A percentile compares a stretch with the other conserved stretches of the same genome.
Evolutionary conservation across 1,140 invertebrate species (phyloP).

Genomic region (Phortica variegata): DNA sequence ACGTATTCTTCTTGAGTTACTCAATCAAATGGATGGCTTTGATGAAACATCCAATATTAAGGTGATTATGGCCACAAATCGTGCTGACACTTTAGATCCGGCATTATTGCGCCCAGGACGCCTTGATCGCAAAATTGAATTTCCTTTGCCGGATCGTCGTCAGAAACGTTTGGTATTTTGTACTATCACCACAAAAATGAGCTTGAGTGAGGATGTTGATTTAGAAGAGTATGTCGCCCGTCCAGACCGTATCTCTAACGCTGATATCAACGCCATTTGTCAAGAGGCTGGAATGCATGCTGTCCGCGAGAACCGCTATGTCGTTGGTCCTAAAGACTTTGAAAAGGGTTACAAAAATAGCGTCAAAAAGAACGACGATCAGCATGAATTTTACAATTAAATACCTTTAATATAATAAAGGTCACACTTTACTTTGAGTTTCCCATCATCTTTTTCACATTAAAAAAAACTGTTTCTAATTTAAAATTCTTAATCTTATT

Average conservation of each 20-base stretch:
- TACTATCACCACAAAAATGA: slow-evolving; percentile 98
- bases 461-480: too few relatives aligned
- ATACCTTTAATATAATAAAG: too few relatives aligned
- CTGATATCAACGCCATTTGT: slow-evolving; percentile 99
- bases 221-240: slow-evolving; percentile 97
- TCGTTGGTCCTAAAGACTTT: slow-evolving; percentile 97
- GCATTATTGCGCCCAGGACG: slow-evolving; percentile 94
- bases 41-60: slow-evolving; percentile 99
- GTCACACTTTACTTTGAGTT: too few relatives aligned
- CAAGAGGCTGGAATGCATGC: slow-evolving; percentile 97
- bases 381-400: slow-evolving; percentile 99
- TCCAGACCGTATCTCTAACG: slow-evolving; percentile 97
- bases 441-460: too few relatives aligned
- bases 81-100: slow-evolving; percentile 95
- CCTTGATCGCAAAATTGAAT: slow-evolving; percentile 98
- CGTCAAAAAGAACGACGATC: slow-evolving; percentile 98
- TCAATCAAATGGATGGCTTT: slow-evolving; percentile 99
- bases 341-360: slow-evolving; percentile 99
- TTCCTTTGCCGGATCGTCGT: slow-evolving; percentile 94
- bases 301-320: slow-evolving; percentile 92
- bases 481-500: too few relatives aligned
- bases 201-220: slow-evolving; percentile 97
- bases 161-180: slow-evolving; percentile 98
- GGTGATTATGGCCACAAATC: slow-evolving; percentile 99
- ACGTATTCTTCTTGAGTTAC: slow-evolving; percentile 92